Conservation (phyloP, 2,888 invertebrate species). For the Parnassius orleans region DNA sequence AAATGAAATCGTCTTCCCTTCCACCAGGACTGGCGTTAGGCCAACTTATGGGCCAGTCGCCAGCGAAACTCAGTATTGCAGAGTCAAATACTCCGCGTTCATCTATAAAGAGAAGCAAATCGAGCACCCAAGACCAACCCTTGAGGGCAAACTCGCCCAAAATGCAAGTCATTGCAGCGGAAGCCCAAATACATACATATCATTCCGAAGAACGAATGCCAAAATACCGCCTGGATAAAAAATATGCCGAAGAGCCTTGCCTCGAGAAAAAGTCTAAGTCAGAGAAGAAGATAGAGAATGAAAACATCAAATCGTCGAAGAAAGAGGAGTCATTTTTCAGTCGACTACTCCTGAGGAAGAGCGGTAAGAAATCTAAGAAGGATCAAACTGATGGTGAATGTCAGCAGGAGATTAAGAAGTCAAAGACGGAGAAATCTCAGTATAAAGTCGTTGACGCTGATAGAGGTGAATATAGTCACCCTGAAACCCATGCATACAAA, state of each 20-base stretch:
- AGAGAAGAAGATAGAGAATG: slow-evolving; percentile 72
- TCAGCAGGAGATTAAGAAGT: slow-evolving; percentile 64
- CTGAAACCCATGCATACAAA: slow-evolving; percentile 55
- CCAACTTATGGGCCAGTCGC: slow-evolving; percentile 71
- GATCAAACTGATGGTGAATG: slow-evolving; percentile 69
- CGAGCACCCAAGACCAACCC: slow-evolving; percentile 72
- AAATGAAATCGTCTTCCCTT: slow-evolving; percentile 83
- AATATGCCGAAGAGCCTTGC: slow-evolving; percentile 71
- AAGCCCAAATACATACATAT: slow-evolving; percentile 46
- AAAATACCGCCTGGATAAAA: slow-evolving; percentile 62
- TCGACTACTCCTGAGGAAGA: slow-evolving; percentile 84
- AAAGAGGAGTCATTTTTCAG: slow-evolving; percentile 84
- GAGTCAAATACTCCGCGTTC: slow-evolving; percentile 66
- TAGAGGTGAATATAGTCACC: slow-evolving; percentile 38
- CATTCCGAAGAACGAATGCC: slow-evolving; percentile 61
- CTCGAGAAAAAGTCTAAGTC: slow-evolving; percentile 74
- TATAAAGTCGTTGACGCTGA: slow-evolving; percentile 65
- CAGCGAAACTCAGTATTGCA: slow-evolving; percentile 76
- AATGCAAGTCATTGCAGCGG: slow-evolving; percentile 39
- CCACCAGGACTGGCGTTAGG: slow-evolving; percentile 82
- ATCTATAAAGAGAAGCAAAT: slow-evolving; percentile 75
- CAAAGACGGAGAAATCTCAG: slow-evolving; percentile 64
- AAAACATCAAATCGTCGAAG: slow-evolving; percentile 73
- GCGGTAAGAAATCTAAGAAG: slow-evolving; percentile 85
- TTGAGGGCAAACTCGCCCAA: slow-evolving; percentile 59